A percentile compares a stretch with the other conserved stretches of the same genome.
These are phyloP conservation scores for Bombylius discolor DNA, from an alignment of 2,888 invertebrate genomes.

Conservation along the genomic window DNA sequence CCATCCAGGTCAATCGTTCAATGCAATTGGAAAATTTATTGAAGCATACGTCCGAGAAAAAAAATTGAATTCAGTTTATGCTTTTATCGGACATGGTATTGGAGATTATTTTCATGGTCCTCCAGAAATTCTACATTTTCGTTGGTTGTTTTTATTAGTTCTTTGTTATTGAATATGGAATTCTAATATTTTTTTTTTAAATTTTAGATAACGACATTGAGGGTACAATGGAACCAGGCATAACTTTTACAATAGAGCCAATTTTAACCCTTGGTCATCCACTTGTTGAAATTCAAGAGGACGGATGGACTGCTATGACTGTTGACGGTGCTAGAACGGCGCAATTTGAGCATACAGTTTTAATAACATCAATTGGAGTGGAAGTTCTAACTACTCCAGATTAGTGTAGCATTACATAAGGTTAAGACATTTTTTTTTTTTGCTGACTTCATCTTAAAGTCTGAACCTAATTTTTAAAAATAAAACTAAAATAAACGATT, in stretches of 20 bases:
- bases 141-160: conserved; percentile 39
- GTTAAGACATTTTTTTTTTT: neutral
- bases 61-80: conserved; percentile 57
- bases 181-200: neutral
- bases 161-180: neutral
- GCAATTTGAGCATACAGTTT: conserved; percentile 83
- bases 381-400: conserved; percentile 58
- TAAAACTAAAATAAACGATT: neutral
- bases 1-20: conserved; percentile 45
- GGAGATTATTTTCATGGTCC: conserved; percentile 85
- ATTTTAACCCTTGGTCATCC: conserved; percentile 62
- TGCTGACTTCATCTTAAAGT: neutral
- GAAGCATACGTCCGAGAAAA: conserved; percentile 47
- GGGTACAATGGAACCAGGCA: conserved; percentile 69
- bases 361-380: conserved; percentile 63
- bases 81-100: conserved; percentile 85
- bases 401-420: conserved; percentile 10
- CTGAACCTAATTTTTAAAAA: neutral
- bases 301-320: conserved; percentile 88
- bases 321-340: conserved; percentile 69
- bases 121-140: conserved; percentile 76
- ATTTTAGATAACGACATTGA: conserved; percentile 47
- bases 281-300: conserved; percentile 57
- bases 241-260: conserved; percentile 94
- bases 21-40: conserved; percentile 50